Percentiles rank a stretch among this genome's conserved stretches.
Conservation (phyloP, 2,113 vertebrate species). For the Lagopus muta region DNA sequence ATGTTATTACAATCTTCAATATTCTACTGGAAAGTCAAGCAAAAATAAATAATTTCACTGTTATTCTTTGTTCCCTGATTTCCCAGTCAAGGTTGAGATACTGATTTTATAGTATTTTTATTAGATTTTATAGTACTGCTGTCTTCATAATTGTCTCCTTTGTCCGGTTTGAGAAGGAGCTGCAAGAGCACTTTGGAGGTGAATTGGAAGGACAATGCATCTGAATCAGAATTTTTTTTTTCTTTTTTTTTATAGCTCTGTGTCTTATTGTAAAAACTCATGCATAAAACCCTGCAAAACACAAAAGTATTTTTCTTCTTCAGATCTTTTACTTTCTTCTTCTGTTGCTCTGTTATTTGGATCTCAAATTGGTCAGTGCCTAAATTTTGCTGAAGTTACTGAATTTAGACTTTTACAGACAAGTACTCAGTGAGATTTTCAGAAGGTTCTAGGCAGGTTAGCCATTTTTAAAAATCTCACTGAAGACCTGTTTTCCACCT, state of each 20-base stretch:
- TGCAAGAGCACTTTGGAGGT: not conserved
- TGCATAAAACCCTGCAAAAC: not conserved
- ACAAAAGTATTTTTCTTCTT: not conserved
- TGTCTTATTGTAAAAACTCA: not conserved
- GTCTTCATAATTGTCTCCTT: not conserved
- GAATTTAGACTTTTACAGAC: not conserved
- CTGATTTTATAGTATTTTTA: not conserved
- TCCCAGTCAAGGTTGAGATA: not conserved
- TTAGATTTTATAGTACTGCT: not conserved
- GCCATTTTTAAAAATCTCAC: not conserved
- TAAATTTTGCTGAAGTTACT: not conserved
- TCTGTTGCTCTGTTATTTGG: not conserved
- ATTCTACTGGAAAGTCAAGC: not conserved
- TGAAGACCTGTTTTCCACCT: not conserved
- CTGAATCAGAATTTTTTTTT: not conserved
- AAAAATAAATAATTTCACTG: not conserved
- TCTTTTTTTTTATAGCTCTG: not conserved
- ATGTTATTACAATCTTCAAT: not conserved
- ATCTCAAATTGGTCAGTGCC: not conserved
- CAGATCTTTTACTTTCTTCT: not conserved
- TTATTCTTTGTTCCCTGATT: not conserved
- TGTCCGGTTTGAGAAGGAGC: not conserved
- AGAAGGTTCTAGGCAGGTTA: not conserved
- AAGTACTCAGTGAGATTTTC: not conserved
- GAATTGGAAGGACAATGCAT: not conserved